phyloP scores from a whole-genome alignment of 2,113 vertebrate genomes.

The Tursiops truncatus region DNA sequence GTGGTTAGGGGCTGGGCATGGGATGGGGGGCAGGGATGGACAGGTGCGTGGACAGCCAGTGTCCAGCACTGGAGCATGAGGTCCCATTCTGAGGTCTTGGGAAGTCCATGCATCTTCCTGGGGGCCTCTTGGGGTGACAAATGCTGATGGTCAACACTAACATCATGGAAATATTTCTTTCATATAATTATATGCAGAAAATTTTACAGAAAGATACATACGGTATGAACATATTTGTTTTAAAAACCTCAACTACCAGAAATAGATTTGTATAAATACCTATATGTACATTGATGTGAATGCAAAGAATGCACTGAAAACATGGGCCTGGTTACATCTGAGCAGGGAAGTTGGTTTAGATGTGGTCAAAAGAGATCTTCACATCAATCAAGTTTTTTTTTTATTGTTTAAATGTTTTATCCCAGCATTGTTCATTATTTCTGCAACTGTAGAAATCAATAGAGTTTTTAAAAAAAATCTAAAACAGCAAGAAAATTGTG shows the following conservation, averaged over 20 bases:
- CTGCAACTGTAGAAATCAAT: neutral
- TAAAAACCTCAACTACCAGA: neutral
- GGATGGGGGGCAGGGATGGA: neutral
- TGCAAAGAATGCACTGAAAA: neutral
- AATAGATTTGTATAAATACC: neutral
- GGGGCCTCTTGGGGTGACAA: neutral
- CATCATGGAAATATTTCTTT: neutral
- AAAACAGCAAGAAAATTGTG: neutral
- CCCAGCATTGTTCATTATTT: neutral
- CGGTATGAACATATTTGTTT: neutral
- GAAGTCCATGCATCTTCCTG: neutral
- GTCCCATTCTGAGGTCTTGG: neutral
- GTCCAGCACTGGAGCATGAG: neutral
- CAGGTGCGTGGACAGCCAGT: neutral
- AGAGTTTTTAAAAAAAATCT: neutral
- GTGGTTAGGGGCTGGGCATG: neutral
- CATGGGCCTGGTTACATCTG: neutral
- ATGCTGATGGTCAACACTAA: neutral
- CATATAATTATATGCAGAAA: neutral
- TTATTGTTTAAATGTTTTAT: neutral
- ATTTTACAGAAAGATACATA: neutral
- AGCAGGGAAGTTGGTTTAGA: neutral
- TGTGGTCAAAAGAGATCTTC: neutral
- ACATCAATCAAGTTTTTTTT: neutral
- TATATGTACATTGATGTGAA: neutral